Conservation (phyloP, 2,797 vertebrate species). For the Sebastes iracundus region DNA sequence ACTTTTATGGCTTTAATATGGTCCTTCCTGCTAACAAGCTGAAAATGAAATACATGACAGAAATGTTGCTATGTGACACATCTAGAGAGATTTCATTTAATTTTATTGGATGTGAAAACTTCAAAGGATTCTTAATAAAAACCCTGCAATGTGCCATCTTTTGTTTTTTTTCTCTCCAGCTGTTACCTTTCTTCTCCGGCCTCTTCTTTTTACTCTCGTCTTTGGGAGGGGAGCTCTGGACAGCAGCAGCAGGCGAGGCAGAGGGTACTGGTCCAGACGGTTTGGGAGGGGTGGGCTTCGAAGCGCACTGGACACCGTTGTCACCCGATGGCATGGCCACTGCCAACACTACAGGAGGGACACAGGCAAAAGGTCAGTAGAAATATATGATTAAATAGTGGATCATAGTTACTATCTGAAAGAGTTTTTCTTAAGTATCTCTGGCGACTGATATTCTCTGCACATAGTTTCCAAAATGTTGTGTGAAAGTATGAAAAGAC, state of each 20-base stretch:
- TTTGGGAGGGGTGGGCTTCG: constrained; percentile 72
- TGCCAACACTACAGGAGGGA: constrained; percentile 82
- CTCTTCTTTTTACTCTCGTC: constrained; percentile 90
- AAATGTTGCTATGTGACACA: background rate
- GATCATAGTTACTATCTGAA: background rate
- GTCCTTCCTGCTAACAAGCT: background rate
- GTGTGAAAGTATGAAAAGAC: background rate
- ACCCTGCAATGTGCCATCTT: background rate
- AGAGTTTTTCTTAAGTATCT: background rate
- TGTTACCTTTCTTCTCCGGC: constrained; percentile 92
- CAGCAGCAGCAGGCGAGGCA: constrained; percentile 47
- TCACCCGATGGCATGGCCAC: constrained; percentile 79
- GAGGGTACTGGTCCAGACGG: constrained; percentile 57
- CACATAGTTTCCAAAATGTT: background rate
- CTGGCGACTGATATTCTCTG: background rate
- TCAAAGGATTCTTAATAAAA: constrained; percentile 4
- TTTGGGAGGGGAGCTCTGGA: constrained; percentile 78
- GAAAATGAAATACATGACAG: constrained; percentile 2
- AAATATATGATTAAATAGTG: background rate
- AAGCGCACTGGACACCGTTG: constrained; percentile 56
- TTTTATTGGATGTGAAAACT: constrained; percentile 13
- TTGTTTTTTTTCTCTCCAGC: background rate
- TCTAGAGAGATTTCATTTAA: background rate
- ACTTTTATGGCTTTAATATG: constrained; percentile 3
- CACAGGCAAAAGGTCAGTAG: background rate